phyloP scores from a whole-genome alignment of 2,113 vertebrate species.

The Phoenicopterus ruber region DNA sequence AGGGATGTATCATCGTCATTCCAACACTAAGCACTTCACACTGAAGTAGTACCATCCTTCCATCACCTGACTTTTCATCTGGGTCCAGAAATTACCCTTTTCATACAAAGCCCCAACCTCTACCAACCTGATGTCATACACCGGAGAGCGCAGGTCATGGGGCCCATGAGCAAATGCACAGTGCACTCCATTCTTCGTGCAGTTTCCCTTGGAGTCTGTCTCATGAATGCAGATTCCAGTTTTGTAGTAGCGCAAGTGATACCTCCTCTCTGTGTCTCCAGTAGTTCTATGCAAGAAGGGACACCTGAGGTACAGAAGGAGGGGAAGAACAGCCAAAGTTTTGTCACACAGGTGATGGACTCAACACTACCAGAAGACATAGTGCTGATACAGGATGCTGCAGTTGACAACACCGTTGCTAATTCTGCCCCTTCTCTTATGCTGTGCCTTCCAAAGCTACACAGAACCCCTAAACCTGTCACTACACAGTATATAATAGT shows the following conservation, averaged over 20 bases:
- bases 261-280: slow-evolving; percentile 94
- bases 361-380: background rate
- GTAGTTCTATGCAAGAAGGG: slow-evolving; percentile 94
- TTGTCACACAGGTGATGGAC: background rate
- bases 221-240: slow-evolving; percentile 98
- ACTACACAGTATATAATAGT: background rate
- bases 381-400: background rate
- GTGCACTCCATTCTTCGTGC: slow-evolving; percentile 95
- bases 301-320: slow-evolving; percentile 75
- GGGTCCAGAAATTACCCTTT: background rate
- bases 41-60: background rate
- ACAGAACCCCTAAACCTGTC: background rate
- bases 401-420: background rate
- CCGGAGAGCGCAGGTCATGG: slow-evolving; percentile 92
- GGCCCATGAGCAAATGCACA: slow-evolving; percentile 97
- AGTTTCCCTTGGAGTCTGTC: slow-evolving; percentile 95
- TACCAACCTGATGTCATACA: slow-evolving; percentile 92
- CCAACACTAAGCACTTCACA: background rate
- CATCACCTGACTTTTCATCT: background rate
- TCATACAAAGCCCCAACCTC: background rate
- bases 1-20: background rate
- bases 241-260: slow-evolving; percentile 96
- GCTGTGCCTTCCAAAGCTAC: background rate
- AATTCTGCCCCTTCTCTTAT: background rate
- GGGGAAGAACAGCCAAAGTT: background rate